phyloP scores from a whole-genome alignment of 2,797 vertebrate species.

The Pipistrellus pygmaeus region DNA sequence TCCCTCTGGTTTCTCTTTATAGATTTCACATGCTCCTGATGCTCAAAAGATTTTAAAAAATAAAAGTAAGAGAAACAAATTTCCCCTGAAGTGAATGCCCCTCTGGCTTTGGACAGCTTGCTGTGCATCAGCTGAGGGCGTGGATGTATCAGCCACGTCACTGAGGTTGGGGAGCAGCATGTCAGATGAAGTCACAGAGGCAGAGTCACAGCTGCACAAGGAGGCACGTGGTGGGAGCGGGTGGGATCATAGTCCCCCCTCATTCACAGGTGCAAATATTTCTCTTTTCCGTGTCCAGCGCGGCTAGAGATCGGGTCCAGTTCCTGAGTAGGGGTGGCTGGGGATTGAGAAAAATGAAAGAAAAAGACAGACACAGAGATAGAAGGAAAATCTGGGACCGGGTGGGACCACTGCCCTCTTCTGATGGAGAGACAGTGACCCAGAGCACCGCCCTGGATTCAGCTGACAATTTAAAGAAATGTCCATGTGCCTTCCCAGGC shows the following conservation, averaged over 20 bases:
- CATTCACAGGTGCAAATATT: background rate
- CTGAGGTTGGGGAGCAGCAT: background rate
- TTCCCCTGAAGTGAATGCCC: background rate
- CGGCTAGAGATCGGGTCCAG: too few species aligned
- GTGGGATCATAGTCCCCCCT: background rate
- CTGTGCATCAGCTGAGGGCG: background rate
- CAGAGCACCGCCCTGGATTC: too few species aligned
- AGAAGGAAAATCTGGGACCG: too few species aligned
- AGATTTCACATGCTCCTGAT: slow-evolving; percentile 32
- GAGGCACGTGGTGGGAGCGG: background rate
- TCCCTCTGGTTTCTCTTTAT: slow-evolving; percentile 31
- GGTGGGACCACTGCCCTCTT: too few species aligned
- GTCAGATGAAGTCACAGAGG: background rate
- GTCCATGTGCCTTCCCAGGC: too few species aligned
- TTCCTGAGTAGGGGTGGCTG: too few species aligned
- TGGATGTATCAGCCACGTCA: background rate
- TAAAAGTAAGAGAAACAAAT: background rate
- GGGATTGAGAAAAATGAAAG: too few species aligned
- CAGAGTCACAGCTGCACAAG: background rate
- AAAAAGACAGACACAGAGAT: too few species aligned
- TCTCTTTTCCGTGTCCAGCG: too few species aligned
- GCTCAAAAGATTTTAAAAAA: background rate
- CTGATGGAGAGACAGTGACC: too few species aligned
- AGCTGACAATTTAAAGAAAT: too few species aligned
- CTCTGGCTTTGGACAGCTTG: background rate